These are phyloP conservation scores for Crossoptilon crossoptilon DNA, from an alignment of 2,797 vertebrate genomes.

Conservation along the genomic window DNA sequence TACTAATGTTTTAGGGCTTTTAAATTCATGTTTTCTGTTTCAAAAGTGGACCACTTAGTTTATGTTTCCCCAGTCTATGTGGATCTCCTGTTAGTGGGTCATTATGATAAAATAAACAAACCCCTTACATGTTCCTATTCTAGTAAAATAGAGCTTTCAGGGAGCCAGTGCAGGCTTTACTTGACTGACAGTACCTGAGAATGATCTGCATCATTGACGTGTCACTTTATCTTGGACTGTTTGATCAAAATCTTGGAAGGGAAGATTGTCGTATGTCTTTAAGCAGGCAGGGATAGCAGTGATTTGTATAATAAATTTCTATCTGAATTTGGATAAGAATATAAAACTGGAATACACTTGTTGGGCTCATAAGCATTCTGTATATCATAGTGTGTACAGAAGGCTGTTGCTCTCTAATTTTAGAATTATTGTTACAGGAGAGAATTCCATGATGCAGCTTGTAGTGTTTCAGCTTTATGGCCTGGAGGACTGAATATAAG, in stretches of 20 bases:
- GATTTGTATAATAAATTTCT: neutral
- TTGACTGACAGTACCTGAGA: neutral
- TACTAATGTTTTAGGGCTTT: neutral
- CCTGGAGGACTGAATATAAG: neutral
- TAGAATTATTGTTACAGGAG: neutral
- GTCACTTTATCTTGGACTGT: neutral
- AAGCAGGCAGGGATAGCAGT: neutral
- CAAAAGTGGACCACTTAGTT: neutral
- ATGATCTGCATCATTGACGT: neutral
- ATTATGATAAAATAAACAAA: neutral
- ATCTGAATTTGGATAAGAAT: neutral
- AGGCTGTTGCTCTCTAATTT: neutral
- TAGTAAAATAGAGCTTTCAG: neutral
- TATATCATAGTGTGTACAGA: neutral
- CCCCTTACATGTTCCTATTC: neutral
- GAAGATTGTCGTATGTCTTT: neutral
- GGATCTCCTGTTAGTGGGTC: neutral
- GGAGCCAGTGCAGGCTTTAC: fast-evolving
- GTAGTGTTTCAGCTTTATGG: neutral
- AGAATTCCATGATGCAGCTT: constrained; percentile 7
- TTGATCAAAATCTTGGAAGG: neutral
- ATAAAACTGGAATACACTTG: neutral
- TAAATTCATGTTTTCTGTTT: neutral
- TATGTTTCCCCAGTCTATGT: neutral
- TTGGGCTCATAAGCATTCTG: neutral